Percentiles rank a stretch among this genome's conserved stretches.
phyloP scores from a whole-genome alignment of 2,888 invertebrate genomes.

The Melolontha melolontha region DNA sequence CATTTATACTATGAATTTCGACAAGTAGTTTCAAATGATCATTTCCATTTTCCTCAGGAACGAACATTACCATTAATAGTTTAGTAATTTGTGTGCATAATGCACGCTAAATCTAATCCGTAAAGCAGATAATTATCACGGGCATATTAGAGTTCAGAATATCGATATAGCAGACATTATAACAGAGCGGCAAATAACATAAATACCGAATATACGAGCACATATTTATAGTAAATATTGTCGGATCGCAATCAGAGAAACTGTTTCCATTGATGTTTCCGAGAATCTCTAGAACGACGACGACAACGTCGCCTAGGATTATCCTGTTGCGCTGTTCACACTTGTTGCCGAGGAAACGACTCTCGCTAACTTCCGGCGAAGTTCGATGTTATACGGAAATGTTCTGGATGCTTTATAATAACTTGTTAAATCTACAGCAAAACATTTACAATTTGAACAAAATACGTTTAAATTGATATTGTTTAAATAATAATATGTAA shows the following conservation, averaged over 20 bases:
- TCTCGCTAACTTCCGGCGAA: slow-evolving; percentile 47
- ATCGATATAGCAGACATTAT: slow-evolving; percentile 44
- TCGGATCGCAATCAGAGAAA: slow-evolving; percentile 43
- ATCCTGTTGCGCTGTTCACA: slow-evolving; percentile 53
- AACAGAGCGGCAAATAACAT: slow-evolving; percentile 34
- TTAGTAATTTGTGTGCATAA: slow-evolving; percentile 47
- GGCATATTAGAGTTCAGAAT: slow-evolving; percentile 37
- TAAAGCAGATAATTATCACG: slow-evolving; percentile 48
- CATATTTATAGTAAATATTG: slow-evolving; percentile 31
- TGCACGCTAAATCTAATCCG: slow-evolving; percentile 44
- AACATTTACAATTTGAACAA: not conserved
- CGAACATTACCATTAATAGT: slow-evolving; percentile 48
- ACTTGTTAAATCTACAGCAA: slow-evolving; percentile 28
- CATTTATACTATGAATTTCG: not conserved
- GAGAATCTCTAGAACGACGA: slow-evolving; percentile 43
- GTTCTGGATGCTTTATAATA: slow-evolving; percentile 29
- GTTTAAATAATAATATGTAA: not conserved
- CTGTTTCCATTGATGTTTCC: slow-evolving; percentile 41
- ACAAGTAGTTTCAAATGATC: not conserved
- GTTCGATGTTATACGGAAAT: slow-evolving; percentile 40
- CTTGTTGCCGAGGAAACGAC: slow-evolving; percentile 52
- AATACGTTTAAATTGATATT: not conserved
- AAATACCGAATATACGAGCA: slow-evolving; percentile 12
- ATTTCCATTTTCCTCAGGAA: not conserved
- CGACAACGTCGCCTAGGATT: slow-evolving; percentile 49